Evolutionary conservation across 1,140 invertebrate species (phyloP), one percentile per base, ranked within the genome.

Genomic region (Cephus cinctus): DNA sequence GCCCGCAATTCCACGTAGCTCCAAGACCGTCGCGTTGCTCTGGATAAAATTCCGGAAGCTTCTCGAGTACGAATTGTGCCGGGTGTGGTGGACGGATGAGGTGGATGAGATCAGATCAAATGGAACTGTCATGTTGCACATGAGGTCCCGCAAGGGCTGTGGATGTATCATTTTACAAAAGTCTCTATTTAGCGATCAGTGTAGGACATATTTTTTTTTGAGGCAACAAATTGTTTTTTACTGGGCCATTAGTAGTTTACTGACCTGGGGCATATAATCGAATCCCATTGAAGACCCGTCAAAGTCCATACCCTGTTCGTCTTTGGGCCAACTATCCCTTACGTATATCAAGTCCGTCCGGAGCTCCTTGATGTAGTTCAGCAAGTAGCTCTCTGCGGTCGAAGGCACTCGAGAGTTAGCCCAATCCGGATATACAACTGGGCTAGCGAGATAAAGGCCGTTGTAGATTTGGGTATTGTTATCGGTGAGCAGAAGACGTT

Each of bases 401-500:
- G 34, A 15, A 3, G 11, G 14, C 15, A 11, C 34, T 42, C n/a
- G 25, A 12, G 36, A 14, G 12, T 52, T 25, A 4, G 52, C 23
- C 61, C 61, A 63, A 19, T 61, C 50, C 4, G 61, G 61, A 48
- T 63, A 63, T 43, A 56, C 35, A 8, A 63, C 54, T 11, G 27
- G 27, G 14, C 27, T 12, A 11, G 11, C 9, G 14, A 30, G 27
- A 11, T 9, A 2, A 36, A 4, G 34, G 14, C 3, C 14, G 19
- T 36, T 0, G 14, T 8, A 36, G 19, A 36, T 9, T 6, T n/a
- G 25, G 25, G 6, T n/a, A 27, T n/a, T 27, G 8, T n/a, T 6
- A 27, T n/a, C 25, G n/a, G 8, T n/a, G n/a, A 27, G n/a, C 25
- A 15, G 14, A 15, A 12, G 34, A 15, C 8, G 11, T 8, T 15